Percentiles rank a stretch among this genome's conserved stretches.
Evolutionary conservation across 2,797 vertebrate species (phyloP).

Genomic region (Poecilia velifera): DNA sequence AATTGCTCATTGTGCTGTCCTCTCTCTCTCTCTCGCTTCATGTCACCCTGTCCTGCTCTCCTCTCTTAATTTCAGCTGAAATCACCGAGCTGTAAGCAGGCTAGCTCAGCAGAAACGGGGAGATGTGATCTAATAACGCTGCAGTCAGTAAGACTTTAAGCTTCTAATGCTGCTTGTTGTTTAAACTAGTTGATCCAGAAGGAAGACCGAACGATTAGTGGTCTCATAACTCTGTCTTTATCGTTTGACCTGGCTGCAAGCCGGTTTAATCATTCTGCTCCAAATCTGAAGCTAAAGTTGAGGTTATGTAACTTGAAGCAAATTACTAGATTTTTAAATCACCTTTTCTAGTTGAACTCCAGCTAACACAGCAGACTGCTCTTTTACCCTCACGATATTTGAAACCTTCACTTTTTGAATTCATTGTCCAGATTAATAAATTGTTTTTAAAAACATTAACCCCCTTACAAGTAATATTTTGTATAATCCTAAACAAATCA

Average conservation of each 20-base stretch:
- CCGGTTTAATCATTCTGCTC: not conserved
- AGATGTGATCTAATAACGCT: not conserved
- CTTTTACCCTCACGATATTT: not conserved
- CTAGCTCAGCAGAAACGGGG: not conserved
- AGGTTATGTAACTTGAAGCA: not conserved
- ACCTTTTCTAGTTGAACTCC: not conserved
- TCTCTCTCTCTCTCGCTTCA: not conserved
- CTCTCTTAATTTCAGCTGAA: not conserved
- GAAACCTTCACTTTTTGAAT: not conserved
- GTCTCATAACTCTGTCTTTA: not conserved
- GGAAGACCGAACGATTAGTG: not conserved
- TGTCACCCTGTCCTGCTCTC: not conserved
- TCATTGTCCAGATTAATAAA: not conserved
- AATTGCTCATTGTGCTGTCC: slow-evolving; percentile 23
- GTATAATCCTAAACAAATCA: not conserved
- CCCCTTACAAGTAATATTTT: not conserved
- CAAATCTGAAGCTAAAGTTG: not conserved
- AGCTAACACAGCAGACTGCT: not conserved
- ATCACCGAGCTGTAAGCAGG: not conserved
- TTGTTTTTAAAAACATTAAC: not conserved
- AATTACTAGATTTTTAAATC: not conserved
- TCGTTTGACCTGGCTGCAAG: not conserved
- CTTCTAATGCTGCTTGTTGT: not conserved
- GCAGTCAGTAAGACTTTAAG: not conserved
- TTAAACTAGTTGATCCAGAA: not conserved